These are phyloP conservation scores for Lineus longissimus DNA, from an alignment of 1,140 invertebrate genomes.

Conservation along the genomic window DNA sequence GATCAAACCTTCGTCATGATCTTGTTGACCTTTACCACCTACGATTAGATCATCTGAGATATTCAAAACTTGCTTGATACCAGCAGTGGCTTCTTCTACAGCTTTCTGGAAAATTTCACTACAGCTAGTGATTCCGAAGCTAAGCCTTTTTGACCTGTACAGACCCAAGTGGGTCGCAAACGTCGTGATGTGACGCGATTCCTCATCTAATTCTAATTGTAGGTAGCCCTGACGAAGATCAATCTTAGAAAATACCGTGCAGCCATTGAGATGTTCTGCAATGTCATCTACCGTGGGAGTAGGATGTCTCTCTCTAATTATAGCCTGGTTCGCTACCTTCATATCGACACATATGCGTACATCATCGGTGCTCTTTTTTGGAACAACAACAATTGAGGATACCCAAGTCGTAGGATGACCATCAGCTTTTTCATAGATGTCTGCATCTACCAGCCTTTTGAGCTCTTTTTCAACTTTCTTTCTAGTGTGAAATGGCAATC, in stretches of 20 bases:
- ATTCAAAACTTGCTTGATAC: no score
- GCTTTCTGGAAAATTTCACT: constrained; percentile 20
- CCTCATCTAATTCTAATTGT: constrained; percentile 27
- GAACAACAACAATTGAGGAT: constrained; percentile 27
- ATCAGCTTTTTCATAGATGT: constrained; percentile 32
- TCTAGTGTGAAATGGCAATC: constrained; percentile 25
- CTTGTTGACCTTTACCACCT: no score
- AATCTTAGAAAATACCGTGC: constrained; percentile 32
- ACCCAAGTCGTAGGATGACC: constrained; percentile 33
- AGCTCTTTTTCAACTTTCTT: constrained; percentile 24
- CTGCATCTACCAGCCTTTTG: constrained; percentile 18
- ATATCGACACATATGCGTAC: constrained; percentile 39
- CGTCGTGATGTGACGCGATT: constrained; percentile 27
- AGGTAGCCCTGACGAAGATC: constrained; percentile 32
- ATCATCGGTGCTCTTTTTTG: constrained; percentile 20
- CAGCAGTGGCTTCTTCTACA: constrained; percentile 9
- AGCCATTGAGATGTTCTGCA: constrained; percentile 26
- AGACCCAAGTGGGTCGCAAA: constrained; percentile 24
- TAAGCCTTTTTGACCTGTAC: constrained; percentile 18
- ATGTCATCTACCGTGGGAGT: constrained; percentile 36
- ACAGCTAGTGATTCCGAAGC: constrained; percentile 21
- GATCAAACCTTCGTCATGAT: no score
- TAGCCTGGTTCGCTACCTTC: constrained; percentile 30
- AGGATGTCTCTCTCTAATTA: constrained; percentile 31
- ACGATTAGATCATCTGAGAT: no score